phyloP scores from a whole-genome alignment of 2,113 vertebrate genomes.

The Sinocyclocheilus rhinocerous region DNA sequence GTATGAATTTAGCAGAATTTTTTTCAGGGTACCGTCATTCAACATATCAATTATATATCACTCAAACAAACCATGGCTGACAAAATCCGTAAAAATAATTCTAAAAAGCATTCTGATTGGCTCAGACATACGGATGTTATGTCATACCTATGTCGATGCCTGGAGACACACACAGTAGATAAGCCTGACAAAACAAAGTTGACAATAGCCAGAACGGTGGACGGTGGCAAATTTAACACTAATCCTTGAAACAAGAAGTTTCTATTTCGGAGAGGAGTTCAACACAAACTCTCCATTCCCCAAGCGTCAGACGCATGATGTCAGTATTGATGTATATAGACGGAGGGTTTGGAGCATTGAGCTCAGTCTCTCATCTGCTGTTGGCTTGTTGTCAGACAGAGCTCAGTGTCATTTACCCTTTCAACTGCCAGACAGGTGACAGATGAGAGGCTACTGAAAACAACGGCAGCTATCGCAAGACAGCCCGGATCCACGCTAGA shows the following conservation, averaged over 20 bases:
- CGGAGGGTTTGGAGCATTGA: constrained; percentile 15
- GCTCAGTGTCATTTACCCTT: constrained; percentile 45
- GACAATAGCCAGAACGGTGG: background rate
- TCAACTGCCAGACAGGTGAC: constrained; percentile 51
- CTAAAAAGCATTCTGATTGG: background rate
- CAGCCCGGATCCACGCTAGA: constrained; percentile 44
- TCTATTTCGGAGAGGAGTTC: constrained; percentile 7
- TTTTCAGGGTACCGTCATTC: background rate
- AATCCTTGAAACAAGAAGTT: background rate
- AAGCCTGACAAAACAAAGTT: background rate
- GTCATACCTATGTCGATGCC: background rate
- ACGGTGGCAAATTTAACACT: background rate
- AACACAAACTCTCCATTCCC: constrained; percentile 5
- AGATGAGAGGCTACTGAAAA: constrained; percentile 55
- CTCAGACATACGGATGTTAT: background rate
- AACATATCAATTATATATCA: constrained; percentile 32
- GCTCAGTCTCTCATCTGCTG: constrained; percentile 48
- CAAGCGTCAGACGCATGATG: constrained; percentile 35
- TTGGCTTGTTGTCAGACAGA: constrained; percentile 51
- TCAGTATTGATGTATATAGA: constrained; percentile 53
- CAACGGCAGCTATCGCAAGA: constrained; percentile 37
- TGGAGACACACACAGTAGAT: background rate
- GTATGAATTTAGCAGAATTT: constrained; percentile 35
- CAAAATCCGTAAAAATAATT: background rate
- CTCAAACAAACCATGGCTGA: background rate